Percentiles rank a stretch among this genome's conserved stretches.
These are phyloP conservation scores for Buteo buteo DNA, from an alignment of 2,113 vertebrate species.

Conservation along the genomic window DNA sequence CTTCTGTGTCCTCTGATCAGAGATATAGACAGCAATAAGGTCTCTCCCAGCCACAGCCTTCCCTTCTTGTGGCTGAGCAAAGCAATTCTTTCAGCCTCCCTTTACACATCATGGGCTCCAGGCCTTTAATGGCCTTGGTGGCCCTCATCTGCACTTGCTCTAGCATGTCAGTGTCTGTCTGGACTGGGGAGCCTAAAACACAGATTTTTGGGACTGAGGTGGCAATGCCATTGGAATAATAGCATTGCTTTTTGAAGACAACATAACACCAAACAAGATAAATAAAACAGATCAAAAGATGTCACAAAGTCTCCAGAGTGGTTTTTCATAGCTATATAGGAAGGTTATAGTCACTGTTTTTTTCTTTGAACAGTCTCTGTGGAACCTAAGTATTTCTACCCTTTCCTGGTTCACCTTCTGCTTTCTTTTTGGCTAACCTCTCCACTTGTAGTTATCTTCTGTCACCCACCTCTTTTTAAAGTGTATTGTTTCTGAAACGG, in stretches of 20 bases:
- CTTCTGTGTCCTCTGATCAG: background rate
- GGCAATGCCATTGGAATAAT: background rate
- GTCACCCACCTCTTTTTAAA: background rate
- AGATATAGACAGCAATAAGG: background rate
- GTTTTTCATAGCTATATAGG: background rate
- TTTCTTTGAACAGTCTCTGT: background rate
- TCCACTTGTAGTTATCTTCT: background rate
- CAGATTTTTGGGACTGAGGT: background rate
- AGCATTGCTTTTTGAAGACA: background rate
- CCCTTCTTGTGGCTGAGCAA: background rate
- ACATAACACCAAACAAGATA: background rate
- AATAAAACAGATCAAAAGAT: background rate
- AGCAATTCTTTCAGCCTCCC: background rate
- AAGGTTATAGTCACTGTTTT: background rate
- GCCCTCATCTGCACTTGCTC: background rate
- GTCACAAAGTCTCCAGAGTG: background rate
- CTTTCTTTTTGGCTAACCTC: background rate
- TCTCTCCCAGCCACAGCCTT: accelerated
- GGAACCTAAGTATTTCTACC: background rate
- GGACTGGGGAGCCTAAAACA: background rate
- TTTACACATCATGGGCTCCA: accelerated
- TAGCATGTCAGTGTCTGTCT: background rate
- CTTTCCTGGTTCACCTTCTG: background rate
- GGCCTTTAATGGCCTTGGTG: background rate
- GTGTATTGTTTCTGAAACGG: background rate